phyloP scores from a whole-genome alignment of 1,140 invertebrate genomes.

The Aradophagus sp. region DNA sequence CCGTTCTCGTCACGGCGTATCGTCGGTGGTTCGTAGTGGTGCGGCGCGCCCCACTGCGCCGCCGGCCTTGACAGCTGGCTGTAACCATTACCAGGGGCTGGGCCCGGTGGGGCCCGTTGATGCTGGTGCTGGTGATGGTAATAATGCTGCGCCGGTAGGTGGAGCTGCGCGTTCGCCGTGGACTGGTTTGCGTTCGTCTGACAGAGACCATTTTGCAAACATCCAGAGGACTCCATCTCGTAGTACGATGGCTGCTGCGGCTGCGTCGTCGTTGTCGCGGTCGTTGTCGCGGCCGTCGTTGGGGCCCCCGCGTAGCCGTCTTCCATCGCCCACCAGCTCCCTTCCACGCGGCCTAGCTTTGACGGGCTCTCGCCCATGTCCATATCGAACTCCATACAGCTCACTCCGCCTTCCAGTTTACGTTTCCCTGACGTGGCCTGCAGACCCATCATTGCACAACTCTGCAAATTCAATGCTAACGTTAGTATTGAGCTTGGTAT shows the following conservation, averaged over 20 bases:
- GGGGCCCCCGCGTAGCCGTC: slow-evolving; percentile 64
- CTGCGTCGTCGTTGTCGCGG: slow-evolving; percentile 54
- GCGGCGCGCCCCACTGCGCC: slow-evolving; percentile 74
- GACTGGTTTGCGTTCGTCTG: slow-evolving; percentile 36
- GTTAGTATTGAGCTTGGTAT: not conserved
- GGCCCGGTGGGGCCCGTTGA: slow-evolving; percentile 39
- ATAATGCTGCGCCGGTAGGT: slow-evolving; percentile 54
- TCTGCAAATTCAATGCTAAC: slow-evolving; percentile 77
- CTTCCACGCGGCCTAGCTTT: slow-evolving; percentile 71
- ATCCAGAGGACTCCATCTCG: slow-evolving; percentile 51
- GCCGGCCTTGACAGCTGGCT: slow-evolving; percentile 69
- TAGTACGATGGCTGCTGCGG: slow-evolving; percentile 36
- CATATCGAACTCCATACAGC: slow-evolving; percentile 74
- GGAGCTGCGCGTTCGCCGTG: slow-evolving; percentile 51
- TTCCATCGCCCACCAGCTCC: slow-evolving; percentile 74
- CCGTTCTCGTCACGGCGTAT: slow-evolving; percentile 91
- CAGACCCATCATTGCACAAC: slow-evolving; percentile 85
- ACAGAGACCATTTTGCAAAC: slow-evolving; percentile 55
- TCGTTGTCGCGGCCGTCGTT: slow-evolving; percentile 54
- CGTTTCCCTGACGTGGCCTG: slow-evolving; percentile 83
- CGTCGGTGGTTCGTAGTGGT: slow-evolving; percentile 82
- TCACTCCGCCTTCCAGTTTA: slow-evolving; percentile 77
- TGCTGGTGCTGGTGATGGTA: too few species aligned
- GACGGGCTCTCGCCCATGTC: slow-evolving; percentile 72
- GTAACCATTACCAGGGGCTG: slow-evolving; percentile 60